Conservation (phyloP, 2,888 invertebrate genomes). For the Willowsia nigromaculata region DNA sequence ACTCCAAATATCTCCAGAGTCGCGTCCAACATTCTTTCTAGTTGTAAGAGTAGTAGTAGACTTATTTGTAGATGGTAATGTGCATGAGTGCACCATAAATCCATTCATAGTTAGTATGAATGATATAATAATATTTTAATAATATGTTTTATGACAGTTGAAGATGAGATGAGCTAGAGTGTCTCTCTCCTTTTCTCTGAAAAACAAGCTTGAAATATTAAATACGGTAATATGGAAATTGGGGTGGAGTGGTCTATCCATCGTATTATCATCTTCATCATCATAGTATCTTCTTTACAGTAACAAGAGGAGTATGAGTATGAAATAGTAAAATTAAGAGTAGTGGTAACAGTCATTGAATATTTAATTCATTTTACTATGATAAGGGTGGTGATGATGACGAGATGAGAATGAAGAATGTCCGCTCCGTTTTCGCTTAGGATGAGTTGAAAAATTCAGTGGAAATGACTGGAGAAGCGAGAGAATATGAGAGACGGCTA, state of each 20-base stretch:
- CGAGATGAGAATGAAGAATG: not conserved
- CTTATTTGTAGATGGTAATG: not conserved
- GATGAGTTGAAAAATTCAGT: not conserved
- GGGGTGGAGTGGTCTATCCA: not conserved
- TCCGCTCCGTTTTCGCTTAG: not conserved
- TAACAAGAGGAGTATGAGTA: not conserved
- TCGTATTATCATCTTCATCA: not conserved
- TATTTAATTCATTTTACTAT: not conserved
- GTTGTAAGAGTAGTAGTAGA: no score
- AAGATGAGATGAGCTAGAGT: not conserved
- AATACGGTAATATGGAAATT: not conserved
- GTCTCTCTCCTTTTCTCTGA: not conserved
- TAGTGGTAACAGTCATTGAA: not conserved
- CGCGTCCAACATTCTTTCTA: not conserved
- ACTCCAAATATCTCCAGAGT: not conserved
- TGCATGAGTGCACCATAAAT: not conserved
- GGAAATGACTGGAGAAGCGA: not conserved
- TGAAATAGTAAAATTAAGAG: not conserved
- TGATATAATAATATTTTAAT: not conserved
- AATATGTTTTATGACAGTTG: slow-evolving; percentile 12
- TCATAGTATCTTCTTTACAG: not conserved
- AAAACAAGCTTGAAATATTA: not conserved
- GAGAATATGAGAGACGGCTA: no score
- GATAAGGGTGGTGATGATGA: not conserved
- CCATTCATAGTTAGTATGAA: not conserved